These are phyloP conservation scores for Ennomos quercinarius DNA, from an alignment of 2,888 invertebrate species.

Conservation along the genomic window DNA sequence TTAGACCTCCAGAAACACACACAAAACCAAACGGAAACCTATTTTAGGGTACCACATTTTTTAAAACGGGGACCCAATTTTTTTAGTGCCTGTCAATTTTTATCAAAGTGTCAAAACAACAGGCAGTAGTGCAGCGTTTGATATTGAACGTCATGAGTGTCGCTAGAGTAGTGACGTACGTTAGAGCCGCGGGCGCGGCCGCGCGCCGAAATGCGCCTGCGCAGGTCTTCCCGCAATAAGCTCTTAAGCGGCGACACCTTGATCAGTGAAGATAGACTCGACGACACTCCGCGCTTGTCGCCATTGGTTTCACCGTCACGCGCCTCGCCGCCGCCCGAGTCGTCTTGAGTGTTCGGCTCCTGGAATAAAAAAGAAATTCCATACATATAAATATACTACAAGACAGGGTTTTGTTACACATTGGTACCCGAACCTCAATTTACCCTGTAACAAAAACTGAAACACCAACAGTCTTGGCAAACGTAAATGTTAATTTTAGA, in stretches of 20 bases:
- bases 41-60: too few species aligned
- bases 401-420: too few species aligned
- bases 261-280: constrained; percentile 91
- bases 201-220: constrained; percentile 91
- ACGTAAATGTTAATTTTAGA: too few species aligned
- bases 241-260: constrained; percentile 95
- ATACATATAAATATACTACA: too few species aligned
- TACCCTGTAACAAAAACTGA: too few species aligned
- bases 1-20: too few species aligned
- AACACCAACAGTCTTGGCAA: too few species aligned
- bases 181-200: constrained; percentile 84
- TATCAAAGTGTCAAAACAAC: too few species aligned
- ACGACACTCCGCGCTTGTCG: constrained; percentile 84
- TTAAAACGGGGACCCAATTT: too few species aligned
- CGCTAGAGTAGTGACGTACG: constrained; percentile 57
- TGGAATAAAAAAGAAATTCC: constrained; percentile 45
- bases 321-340: constrained; percentile 58
- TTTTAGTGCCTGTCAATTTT: too few species aligned
- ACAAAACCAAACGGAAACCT: too few species aligned
- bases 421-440: too few species aligned
- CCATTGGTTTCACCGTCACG: constrained; percentile 70
- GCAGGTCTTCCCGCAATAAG: constrained; percentile 92
- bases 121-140: neutral
- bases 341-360: constrained; percentile 72
- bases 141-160: constrained; percentile 15